Percentiles rank a stretch among this genome's conserved stretches.
phyloP scores from a whole-genome alignment of 2,888 invertebrate species.

The Laspeyria flexula region DNA sequence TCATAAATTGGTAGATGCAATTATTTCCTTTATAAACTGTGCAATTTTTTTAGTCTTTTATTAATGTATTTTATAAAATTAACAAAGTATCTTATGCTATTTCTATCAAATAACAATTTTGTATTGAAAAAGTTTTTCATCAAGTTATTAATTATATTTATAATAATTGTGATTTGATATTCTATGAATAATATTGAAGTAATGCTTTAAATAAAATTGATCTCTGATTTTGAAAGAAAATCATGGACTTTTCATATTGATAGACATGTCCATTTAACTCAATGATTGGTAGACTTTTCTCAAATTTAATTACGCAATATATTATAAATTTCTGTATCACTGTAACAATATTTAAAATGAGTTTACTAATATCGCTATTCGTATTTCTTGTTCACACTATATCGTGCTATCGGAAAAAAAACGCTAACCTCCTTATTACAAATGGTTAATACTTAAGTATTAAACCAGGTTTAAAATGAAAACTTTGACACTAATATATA shows the following conservation, averaged over 20 bases:
- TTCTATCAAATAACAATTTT: slow-evolving; percentile 3
- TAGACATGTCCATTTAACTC: background rate
- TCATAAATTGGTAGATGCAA: slow-evolving; percentile 5
- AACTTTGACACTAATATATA: too few relatives aligned
- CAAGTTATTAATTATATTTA: background rate
- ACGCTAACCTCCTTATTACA: too few relatives aligned
- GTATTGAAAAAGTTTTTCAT: background rate
- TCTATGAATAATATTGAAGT: background rate
- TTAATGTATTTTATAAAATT: slow-evolving; percentile 23
- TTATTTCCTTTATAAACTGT: slow-evolving; percentile 25
- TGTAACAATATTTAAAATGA: too few relatives aligned
- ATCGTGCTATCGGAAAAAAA: too few relatives aligned
- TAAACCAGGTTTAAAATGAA: too few relatives aligned
- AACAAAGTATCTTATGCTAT: slow-evolving; percentile 18
- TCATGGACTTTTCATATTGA: background rate
- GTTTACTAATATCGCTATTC: too few relatives aligned
- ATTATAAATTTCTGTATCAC: too few relatives aligned
- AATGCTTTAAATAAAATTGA: slow-evolving; percentile 26
- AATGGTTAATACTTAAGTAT: too few relatives aligned
- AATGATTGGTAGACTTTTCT: too few relatives aligned
- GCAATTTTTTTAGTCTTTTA: slow-evolving; percentile 41
- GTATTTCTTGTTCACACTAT: too few relatives aligned
- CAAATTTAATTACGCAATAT: too few relatives aligned
- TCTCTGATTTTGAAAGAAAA: slow-evolving; percentile 19
- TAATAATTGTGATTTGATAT: slow-evolving; percentile 3